These are phyloP conservation scores for Hemistola chrysoprasaria DNA, from an alignment of 2,888 invertebrate species.

Conservation along the genomic window DNA sequence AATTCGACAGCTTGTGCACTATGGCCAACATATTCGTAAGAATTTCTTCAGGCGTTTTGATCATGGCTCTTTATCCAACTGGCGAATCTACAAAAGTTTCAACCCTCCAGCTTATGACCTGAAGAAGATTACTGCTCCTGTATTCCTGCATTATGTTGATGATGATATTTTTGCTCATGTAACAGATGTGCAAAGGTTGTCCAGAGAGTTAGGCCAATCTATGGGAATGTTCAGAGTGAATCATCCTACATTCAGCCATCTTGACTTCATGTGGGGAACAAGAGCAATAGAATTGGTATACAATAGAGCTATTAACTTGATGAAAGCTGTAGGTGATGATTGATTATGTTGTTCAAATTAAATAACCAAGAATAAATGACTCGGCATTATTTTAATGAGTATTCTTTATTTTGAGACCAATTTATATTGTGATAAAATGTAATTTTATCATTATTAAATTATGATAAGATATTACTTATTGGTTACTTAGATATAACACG, in stretches of 20 bases:
- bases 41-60: constrained; percentile 76
- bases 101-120: constrained; percentile 82
- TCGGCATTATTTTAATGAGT: too few species aligned
- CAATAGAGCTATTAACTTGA: constrained; percentile 70
- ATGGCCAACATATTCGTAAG: constrained; percentile 82
- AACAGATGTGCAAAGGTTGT: constrained; percentile 73
- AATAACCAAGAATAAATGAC: too few species aligned
- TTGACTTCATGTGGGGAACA: constrained; percentile 86
- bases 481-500: too few species aligned
- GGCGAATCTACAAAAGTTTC: constrained; percentile 69
- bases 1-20: constrained; percentile 86
- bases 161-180: constrained; percentile 83
- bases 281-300: constrained; percentile 80
- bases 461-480: too few species aligned
- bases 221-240: constrained; percentile 78
- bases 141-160: constrained; percentile 82
- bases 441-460: too few species aligned
- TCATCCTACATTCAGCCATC: constrained; percentile 82
- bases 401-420: too few species aligned
- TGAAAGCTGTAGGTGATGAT: constrained; percentile 49
- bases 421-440: too few species aligned
- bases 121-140: constrained; percentile 74
- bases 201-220: constrained; percentile 66
- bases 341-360: constrained; percentile 13
- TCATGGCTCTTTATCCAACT: constrained; percentile 71